Evolutionary conservation across 2,888 invertebrate species (phyloP), one percentile per base, ranked within the genome.

Genomic region (Drosophila aldrichi): DNA sequence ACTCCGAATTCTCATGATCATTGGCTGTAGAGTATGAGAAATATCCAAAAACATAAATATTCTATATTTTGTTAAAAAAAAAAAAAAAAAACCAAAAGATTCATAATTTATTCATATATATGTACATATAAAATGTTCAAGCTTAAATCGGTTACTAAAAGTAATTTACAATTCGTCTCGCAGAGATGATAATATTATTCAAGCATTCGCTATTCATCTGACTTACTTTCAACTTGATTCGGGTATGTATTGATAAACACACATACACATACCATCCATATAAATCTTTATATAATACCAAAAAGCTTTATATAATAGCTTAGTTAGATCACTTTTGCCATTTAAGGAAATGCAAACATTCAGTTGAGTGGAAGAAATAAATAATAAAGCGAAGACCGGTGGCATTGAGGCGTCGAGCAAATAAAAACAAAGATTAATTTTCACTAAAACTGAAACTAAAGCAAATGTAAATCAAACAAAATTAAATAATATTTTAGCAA

Each of bases 341-440:
- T 62, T 70, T 62, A 66, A 83, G 88, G 83, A 88, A 83, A 73
- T 77, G 74, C 65, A 64, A 70, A 62, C 54, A 43, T n/a, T 10
- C 32, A 54, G 32, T 7, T 51, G 29, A 29, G 49, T 62, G 43
- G 43, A 56, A 56, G 48, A 55, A 51, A 48, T 40, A 51, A 72
- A 63, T 38, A 63, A 44, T n/a, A 52, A n/a, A 6, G 18, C 52
- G 43, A 88, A 88, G 82, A 77, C 82, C 88, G 67, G 83, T 84
- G 83, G 88, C 83, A 84, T 84, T 84, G 83, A 82, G 25, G 75
- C 55, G 71, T 75, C 80, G 65, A 71, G 67, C 70, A 75, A 77
- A 79, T 69, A 73, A 79, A 72, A 71, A 36, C 80, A 62, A 51
- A 46, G 65, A 84, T 88, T 82, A 73, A 88, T 85, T 57, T 74